Evolutionary conservation across 1,140 invertebrate genomes (phyloP).

Genomic region (Sitodiplosis mosellana): DNA sequence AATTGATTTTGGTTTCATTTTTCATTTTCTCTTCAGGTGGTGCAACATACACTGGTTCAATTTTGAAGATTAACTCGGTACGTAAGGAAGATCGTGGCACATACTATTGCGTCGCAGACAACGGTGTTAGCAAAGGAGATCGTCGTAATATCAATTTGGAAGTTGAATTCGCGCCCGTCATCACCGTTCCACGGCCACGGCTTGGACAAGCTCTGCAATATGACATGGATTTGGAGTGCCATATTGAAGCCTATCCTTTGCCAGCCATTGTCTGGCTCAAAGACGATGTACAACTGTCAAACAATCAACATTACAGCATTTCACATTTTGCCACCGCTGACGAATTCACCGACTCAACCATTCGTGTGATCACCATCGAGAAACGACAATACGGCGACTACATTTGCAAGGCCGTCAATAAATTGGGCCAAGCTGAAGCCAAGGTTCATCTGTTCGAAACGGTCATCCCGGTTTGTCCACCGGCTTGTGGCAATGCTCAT

Average conservation of each 20-base stretch:
- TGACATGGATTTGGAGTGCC: conserved; percentile 83
- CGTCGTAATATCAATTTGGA: conserved; percentile 74
- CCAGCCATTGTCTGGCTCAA: conserved; percentile 77
- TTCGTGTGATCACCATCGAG: conserved; percentile 77
- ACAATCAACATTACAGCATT: conserved; percentile 78
- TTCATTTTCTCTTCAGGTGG: conserved; percentile 16
- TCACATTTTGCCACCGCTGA: conserved; percentile 79
- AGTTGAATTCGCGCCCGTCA: conserved; percentile 73
- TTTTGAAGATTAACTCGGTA: conserved; percentile 60
- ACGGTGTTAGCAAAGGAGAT: conserved; percentile 68
- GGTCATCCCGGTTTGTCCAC: conserved; percentile 78
- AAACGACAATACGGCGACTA: conserved; percentile 78
- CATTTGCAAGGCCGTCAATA: conserved; percentile 71
- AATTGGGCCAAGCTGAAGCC: conserved; percentile 59
- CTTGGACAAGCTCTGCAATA: conserved; percentile 75
- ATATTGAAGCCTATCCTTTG: conserved; percentile 80
- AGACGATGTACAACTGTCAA: conserved; percentile 56
- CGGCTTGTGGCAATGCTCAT: conserved; percentile 63
- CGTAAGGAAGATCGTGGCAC: conserved; percentile 78
- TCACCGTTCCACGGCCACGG: conserved; percentile 58
- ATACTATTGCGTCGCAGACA: conserved; percentile 87
- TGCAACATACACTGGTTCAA: conserved; percentile 49
- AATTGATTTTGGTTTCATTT: too few relatives aligned
- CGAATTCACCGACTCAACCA: conserved; percentile 74
- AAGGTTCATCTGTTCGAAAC: conserved; percentile 72